Evolutionary conservation across 2,113 vertebrate species (phyloP).

Genomic region (Catharus bicknelli): DNA sequence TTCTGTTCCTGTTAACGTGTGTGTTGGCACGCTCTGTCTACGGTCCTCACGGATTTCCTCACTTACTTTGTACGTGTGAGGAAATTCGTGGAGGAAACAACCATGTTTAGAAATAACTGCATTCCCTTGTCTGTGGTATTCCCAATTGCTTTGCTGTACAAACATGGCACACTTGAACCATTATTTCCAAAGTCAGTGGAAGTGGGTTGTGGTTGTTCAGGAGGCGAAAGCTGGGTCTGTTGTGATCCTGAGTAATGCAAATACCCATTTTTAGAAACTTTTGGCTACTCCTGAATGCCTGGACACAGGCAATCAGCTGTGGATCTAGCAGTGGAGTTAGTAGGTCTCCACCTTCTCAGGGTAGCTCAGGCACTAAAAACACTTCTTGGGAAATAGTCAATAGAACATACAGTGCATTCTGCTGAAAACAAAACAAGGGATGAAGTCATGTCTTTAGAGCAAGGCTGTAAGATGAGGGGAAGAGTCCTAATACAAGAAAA

Average conservation of each 20-base stretch:
- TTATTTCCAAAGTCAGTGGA: not conserved
- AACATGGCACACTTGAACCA: not conserved
- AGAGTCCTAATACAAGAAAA: constrained; percentile 59
- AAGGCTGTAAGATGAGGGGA: constrained; percentile 43
- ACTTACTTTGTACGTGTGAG: not conserved
- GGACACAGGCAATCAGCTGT: not conserved
- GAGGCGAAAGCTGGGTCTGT: not conserved
- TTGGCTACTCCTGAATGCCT: not conserved
- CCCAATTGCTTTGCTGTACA: not conserved
- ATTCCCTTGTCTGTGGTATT: not conserved
- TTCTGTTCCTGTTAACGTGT: not conserved
- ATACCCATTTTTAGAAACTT: constrained; percentile 3
- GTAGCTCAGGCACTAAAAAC: not conserved
- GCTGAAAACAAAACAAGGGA: not conserved
- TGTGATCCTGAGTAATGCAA: fast-evolving
- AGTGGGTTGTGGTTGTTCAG: not conserved
- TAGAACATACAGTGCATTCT: not conserved
- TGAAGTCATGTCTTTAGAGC: constrained; percentile 40
- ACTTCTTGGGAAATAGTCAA: not conserved
- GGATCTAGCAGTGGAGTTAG: not conserved
- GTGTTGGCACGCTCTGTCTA: not conserved
- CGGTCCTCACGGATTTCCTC: not conserved
- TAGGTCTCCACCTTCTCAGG: not conserved
- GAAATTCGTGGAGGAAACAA: not conserved
- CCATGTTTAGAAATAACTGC: not conserved